phyloP scores from a whole-genome alignment of 2,797 vertebrate genomes.

The Limnodromus scolopaceus region DNA sequence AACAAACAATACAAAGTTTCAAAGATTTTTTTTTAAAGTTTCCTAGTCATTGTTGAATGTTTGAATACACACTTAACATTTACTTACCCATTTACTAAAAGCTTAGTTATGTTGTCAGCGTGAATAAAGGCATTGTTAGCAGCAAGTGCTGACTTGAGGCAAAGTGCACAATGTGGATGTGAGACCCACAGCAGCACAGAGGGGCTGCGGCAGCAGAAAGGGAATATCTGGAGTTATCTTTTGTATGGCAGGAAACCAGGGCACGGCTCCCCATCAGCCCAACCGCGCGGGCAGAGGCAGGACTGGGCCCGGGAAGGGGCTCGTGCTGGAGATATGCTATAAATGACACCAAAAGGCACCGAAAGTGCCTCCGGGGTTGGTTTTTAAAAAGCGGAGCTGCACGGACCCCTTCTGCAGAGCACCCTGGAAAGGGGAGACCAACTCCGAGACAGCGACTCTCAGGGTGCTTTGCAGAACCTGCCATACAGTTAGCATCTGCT shows the following conservation, averaged over 20 bases:
- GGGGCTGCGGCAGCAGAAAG: neutral
- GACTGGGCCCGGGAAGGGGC: neutral
- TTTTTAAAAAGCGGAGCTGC: neutral
- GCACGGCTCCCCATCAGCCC: neutral
- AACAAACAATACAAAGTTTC: constrained; percentile 51
- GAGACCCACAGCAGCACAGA: constrained; percentile 34
- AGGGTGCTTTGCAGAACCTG: neutral
- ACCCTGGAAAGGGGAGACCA: neutral
- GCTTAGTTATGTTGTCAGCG: constrained; percentile 44
- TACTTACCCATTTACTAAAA: constrained; percentile 50
- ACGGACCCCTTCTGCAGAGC: neutral
- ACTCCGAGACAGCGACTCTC: accelerated
- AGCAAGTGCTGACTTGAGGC: constrained; percentile 50
- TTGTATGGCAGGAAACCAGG: constrained; percentile 32
- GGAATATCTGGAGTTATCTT: constrained; percentile 45
- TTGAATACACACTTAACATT: constrained; percentile 63
- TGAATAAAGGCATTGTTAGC: constrained; percentile 58
- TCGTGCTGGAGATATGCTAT: accelerated
- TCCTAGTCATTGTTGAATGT: constrained; percentile 55
- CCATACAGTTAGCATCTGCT: accelerated
- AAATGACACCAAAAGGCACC: neutral
- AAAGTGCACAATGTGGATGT: constrained; percentile 37
- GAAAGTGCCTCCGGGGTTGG: neutral
- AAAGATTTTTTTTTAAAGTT: constrained; percentile 37
- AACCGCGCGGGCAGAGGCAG: neutral